Conservation (phyloP, 2,888 invertebrate species). For the Phorcus lineatus region DNA sequence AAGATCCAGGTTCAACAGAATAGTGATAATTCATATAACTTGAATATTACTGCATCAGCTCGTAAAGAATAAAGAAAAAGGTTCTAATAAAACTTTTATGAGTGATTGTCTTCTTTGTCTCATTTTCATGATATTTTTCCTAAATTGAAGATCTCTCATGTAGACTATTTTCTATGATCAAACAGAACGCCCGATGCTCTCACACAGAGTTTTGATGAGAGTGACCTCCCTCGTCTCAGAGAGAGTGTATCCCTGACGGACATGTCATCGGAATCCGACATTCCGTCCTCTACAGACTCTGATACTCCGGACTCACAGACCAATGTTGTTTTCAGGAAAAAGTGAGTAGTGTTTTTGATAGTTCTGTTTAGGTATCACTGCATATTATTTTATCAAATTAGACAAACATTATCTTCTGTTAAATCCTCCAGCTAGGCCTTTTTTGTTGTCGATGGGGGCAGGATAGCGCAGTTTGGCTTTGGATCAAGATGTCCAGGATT, state of each 20-base stretch:
- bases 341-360: neutral
- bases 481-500: too few relatives aligned
- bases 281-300: constrained; percentile 25
- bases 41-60: neutral
- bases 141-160: too few relatives aligned
- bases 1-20: too few relatives aligned
- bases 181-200: constrained; percentile 38
- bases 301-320: constrained; percentile 18
- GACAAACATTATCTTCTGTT: too few relatives aligned
- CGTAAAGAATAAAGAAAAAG: too few relatives aligned
- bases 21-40: neutral
- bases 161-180: too few relatives aligned
- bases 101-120: neutral
- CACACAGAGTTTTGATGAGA: constrained; percentile 39
- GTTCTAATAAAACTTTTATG: too few relatives aligned
- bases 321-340: neutral
- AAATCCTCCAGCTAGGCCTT: too few relatives aligned
- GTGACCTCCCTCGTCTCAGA: neutral
- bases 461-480: too few relatives aligned
- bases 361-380: too few relatives aligned
- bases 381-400: too few relatives aligned
- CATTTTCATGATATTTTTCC: neutral
- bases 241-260: constrained; percentile 38
- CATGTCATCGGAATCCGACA: constrained; percentile 38
- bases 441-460: too few relatives aligned